Evolutionary conservation across 2,888 invertebrate species (phyloP), one percentile per base, ranked within the genome.

Genomic region (Cecidostiba fungosa): DNA sequence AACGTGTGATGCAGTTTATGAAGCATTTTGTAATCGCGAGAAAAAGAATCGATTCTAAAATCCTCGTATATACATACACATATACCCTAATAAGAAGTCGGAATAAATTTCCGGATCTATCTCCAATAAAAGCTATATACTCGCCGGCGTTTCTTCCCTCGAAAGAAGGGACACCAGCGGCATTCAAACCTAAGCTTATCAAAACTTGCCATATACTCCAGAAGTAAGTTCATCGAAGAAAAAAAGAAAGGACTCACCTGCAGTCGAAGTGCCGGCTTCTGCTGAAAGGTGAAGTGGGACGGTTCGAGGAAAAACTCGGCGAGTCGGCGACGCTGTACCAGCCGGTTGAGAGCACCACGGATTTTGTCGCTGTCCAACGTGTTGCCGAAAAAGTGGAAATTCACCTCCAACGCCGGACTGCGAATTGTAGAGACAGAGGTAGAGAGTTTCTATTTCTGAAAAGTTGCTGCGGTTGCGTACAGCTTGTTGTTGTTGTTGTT

Each of bases 201-300:
- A 76, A 76, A 76, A 76, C 26, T 62, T 74, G 74, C 59, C 14
- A 23, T 29, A 14, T 6, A 14, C 10, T 19, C 32, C 5, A 36
- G 8, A n/a, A 50, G 4, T 29, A 26, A 26, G 54, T n/a, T 19
- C 54, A 54, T n/a, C 19, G 54, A 16, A 54, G 29, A 12, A 66
- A 29, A 59, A n/a, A 23, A 8, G 5, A 12, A 29, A 66, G 29
- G 29, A 85, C 94, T 94, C 91, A 97, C 97, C 94, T 96, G 95
- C 87, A 97, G 93, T 89, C 95, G 95, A 0, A 97, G 94, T 0
- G 96, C 95, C 0, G 97, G 96, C 89, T 96, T 96, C 93, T 96
- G 96, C 86, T 96, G 95, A 88, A 97, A 96, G 83, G 96, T 95
- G 89, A 96, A 95, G 89, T 96, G 95, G 85, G 96, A 96, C 0